phyloP scores from a whole-genome alignment of 2,888 invertebrate species.

The Ormyrus pomaceus region DNA sequence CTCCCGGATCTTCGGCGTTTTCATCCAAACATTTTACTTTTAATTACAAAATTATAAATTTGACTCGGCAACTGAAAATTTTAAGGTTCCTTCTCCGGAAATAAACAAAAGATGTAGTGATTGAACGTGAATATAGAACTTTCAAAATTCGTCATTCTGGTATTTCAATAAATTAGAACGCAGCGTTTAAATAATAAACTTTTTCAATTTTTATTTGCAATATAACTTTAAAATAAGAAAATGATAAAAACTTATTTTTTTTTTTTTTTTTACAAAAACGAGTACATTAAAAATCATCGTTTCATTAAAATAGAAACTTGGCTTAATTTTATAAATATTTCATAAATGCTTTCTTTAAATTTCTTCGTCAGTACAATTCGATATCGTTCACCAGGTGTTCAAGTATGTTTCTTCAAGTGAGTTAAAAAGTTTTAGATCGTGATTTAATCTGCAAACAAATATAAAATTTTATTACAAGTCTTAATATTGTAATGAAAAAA shows the following conservation, averaged over 20 bases:
- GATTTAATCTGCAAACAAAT: conserved; percentile 77
- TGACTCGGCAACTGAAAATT: conserved; percentile 16
- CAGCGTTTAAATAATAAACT: background rate
- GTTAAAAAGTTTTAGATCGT: conserved; percentile 79
- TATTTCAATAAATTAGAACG: conserved; percentile 4
- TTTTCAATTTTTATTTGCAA: conserved; percentile 21
- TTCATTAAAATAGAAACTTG: too few relatives aligned
- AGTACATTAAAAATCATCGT: too few relatives aligned
- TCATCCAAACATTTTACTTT: background rate
- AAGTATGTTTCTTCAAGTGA: conserved; percentile 82
- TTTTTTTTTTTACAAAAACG: too few relatives aligned
- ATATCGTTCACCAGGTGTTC: conserved; percentile 75
- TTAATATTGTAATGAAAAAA: conserved; percentile 2
- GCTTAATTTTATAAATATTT: too few relatives aligned
- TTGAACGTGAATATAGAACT: background rate
- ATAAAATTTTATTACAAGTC: conserved; percentile 10
- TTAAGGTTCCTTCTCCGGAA: conserved; percentile 12
- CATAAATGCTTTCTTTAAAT: too few relatives aligned
- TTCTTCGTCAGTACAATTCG: background rate
- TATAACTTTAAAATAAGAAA: background rate
- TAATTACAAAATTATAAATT: background rate
- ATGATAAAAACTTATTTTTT: too few relatives aligned
- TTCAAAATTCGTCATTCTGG: too few relatives aligned
- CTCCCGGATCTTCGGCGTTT: background rate
- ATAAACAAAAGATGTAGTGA: too few relatives aligned